A percentile compares a stretch with the other conserved stretches of the same genome.
These are phyloP conservation scores for Pygmarrhopalites habei DNA, from an alignment of 1,140 invertebrate genomes.

Conservation along the genomic window DNA sequence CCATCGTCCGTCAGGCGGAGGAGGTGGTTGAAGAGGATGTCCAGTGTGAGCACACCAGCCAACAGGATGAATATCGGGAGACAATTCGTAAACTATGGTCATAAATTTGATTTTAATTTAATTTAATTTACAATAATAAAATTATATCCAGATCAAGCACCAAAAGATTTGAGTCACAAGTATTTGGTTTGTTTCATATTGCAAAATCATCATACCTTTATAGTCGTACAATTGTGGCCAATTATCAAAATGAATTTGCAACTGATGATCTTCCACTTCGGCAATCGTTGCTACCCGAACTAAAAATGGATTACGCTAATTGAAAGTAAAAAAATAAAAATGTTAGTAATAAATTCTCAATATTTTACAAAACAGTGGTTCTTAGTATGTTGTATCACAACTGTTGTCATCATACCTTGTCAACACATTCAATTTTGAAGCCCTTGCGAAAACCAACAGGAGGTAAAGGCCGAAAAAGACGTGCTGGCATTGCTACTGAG, in stretches of 20 bases:
- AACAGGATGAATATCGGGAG: constrained; percentile 79
- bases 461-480: constrained; percentile 71
- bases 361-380: too few species aligned
- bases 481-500: constrained; percentile 65
- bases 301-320: constrained; percentile 60
- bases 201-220: too few species aligned
- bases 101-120: neutral
- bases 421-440: constrained; percentile 87
- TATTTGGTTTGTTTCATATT: too few species aligned
- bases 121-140: constrained; percentile 40
- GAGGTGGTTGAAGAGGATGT: constrained; percentile 64
- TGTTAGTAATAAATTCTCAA: too few species aligned
- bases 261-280: constrained; percentile 50
- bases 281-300: constrained; percentile 79
- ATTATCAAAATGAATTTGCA: constrained; percentile 83
- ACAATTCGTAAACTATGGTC: constrained; percentile 82
- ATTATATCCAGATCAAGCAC: too few species aligned
- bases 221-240: constrained; percentile 79
- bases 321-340: neutral
- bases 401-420: constrained; percentile 48
- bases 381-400: too few species aligned
- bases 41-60: constrained; percentile 83
- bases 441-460: constrained; percentile 73
- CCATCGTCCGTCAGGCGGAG: constrained; percentile 39
- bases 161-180: too few species aligned